Base-by-base conservation (phyloP, 2,113 vertebrate species). In the Bambusicola thoracicus region DNA sequence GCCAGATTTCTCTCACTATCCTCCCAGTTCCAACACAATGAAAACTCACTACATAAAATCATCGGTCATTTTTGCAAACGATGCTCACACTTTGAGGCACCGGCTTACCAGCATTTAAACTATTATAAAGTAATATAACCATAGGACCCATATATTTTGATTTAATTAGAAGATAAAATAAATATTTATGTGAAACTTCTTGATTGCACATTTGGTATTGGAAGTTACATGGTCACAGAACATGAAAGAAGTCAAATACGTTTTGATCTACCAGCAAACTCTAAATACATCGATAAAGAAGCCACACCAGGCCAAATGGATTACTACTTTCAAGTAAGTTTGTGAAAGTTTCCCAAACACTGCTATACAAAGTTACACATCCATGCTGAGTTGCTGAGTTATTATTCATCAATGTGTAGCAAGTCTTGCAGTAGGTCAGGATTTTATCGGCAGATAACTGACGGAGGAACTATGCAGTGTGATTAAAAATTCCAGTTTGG, bases 171-270 rank as follows among this genome's bases (percentile, higher is more conserved):
- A 97, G 85, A 96, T 91, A 97, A 98, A 98, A 95, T 96, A 97
- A 98, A 95, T 95, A 97, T 89, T 95, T 93, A 97, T 96, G 97
- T 96, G 80, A 97, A 96, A 95, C 24, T 90, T 97, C 94, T 97
- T 96, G 92, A 98, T 98, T 98, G 97, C 98, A 98, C 98, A 98
- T 97, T 97, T 96, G 97, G 98, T 98, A 97, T 97, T 97, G 98
- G 98, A 98, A 99, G 97, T 97, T 98, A 99, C 97, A 97, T 98
- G 97, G 98, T 98, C 98, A 99, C 98, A 98, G 97, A 98, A 98
- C 97, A 98, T 97, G 88, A 98, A 97, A 97, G 97, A 97, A 95
- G 97, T 98, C 98, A 97, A 98, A 98, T 97, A 98, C 90, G 96
- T 97, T 97, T 95, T 94, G 95, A 98, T 98, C 97, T 98, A 97